Evolutionary conservation across 1,140 invertebrate species (phyloP), one percentile per base, ranked within the genome.

Genomic region (Tenebrio molitor): DNA sequence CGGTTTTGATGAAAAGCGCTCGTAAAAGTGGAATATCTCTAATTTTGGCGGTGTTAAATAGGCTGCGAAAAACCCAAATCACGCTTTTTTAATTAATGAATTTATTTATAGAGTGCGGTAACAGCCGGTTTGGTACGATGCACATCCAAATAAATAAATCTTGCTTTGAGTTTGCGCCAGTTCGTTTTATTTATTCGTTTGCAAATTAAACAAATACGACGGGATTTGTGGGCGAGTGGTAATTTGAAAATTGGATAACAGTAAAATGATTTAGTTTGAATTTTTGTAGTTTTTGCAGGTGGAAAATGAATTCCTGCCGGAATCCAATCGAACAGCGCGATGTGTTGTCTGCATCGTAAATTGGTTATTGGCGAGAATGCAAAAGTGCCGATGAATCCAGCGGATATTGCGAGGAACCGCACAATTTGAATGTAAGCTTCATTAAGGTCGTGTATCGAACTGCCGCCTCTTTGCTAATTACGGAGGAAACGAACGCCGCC

Each of bases 21-120:
- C 17, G 44, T 29, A 58, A 34, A 33, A 21, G n/a, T 23, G 50
- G 50, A 58, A 58, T 8, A n/a, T n/a, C n/a, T n/a, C 50, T 25
- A 29, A 58, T 58, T 58, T 25, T 58, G 10, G 14, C 50, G 8
- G 2, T 34, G 50, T 23, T 58, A 29, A 58, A 58, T 58, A 58
- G 50, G 50, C 50, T 58, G 23, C 50, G 50, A 58, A 58, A 58
- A 25, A 14, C 50, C 23, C 23, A 17, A 58, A 58, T 58, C 50
- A 25, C 50, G 50, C 23, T 58, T 58, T 58, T 58, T 29, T 58
- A 58, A 58, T 58, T 58, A 58, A 58, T 58, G 50, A 58, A 33
- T 29, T 25, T 58, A 58, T 58, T 58, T 58, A 58, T 58, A 58
- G 50, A 29, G 50, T 25, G 8, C 21, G 17, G 10, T n/a, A 39